Evolutionary conservation across 1,140 invertebrate genomes (phyloP).

Genomic region (Caerostris extrusa): DNA sequence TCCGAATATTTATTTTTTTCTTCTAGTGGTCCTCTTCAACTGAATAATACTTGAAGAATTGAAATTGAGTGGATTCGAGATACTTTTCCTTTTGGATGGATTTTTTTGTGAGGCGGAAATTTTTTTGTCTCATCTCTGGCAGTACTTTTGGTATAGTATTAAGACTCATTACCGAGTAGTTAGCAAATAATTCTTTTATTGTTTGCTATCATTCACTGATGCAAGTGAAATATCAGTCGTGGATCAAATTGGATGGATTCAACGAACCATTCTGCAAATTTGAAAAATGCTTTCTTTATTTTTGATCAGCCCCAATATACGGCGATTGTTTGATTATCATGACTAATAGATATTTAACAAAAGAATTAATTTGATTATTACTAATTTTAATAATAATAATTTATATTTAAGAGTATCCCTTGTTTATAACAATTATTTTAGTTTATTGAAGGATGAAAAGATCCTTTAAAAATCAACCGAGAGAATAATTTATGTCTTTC

Average conservation of each 20-base stretch:
- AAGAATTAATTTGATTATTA: neutral
- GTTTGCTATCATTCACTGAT: constrained; percentile 33
- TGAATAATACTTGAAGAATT: constrained; percentile 69
- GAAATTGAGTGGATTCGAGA: constrained; percentile 66
- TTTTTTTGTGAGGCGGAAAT: neutral
- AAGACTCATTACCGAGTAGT: constrained; percentile 50
- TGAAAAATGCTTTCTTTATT: neutral
- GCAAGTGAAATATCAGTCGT: neutral
- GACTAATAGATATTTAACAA: neutral
- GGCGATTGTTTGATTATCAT: constrained; percentile 20
- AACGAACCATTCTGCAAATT: neutral
- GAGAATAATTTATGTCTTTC: no score
- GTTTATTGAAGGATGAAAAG: no score
- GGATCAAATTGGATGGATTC: constrained; percentile 34
- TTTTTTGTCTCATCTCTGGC: neutral
- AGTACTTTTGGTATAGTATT: constrained; percentile 9
- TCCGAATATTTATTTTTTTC: constrained; percentile 75
- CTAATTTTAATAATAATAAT: no score
- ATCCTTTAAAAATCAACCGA: no score
- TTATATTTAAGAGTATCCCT: no score
- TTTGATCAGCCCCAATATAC: neutral
- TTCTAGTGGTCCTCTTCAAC: constrained; percentile 56
- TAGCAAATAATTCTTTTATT: constrained; percentile 70
- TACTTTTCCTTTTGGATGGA: constrained; percentile 34
- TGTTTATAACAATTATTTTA: no score